Evolutionary conservation across 2,797 vertebrate species (phyloP).

Genomic region (Esox masquinongy): DNA sequence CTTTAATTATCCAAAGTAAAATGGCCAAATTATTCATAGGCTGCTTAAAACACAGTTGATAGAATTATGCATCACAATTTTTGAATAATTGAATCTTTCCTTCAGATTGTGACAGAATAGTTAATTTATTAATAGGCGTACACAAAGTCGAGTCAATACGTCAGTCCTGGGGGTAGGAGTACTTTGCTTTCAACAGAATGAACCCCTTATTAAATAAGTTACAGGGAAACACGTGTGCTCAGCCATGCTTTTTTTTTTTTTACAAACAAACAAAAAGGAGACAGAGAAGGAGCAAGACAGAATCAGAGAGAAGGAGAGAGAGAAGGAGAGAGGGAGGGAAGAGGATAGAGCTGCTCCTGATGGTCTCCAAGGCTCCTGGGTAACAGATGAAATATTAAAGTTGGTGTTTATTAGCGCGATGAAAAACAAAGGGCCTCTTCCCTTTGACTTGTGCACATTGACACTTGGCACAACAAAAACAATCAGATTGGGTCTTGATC

Average conservation of each 20-base stretch:
- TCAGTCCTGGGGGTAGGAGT: conserved; percentile 74
- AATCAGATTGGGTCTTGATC: conserved; percentile 78
- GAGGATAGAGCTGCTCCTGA: conserved; percentile 47
- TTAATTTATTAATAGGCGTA: conserved; percentile 83
- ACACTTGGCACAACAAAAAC: conserved; percentile 82
- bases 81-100: conserved; percentile 82
- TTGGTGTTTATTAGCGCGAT: conserved; percentile 81
- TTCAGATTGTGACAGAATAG: conserved; percentile 80
- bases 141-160: conserved; percentile 78
- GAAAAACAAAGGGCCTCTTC: conserved; percentile 80
- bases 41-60: conserved; percentile 75
- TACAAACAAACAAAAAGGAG: conserved; percentile 71
- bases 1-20: conserved; percentile 80
- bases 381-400: conserved; percentile 80
- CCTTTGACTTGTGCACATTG: conserved; percentile 82
- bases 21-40: conserved; percentile 76
- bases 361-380: conserved; percentile 69
- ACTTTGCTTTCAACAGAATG: conserved; percentile 78
- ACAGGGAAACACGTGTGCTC: conserved; percentile 65
- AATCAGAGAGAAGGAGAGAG: conserved; percentile 25
- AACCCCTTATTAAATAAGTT: conserved; percentile 80
- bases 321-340: conserved; percentile 31
- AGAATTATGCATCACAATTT: conserved; percentile 79
- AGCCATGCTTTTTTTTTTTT: conserved; percentile 56
- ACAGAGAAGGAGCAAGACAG: conserved; percentile 46